Evolutionary conservation across 1,140 invertebrate genomes (phyloP).

Genomic region (Diabrotica undecimpunctata): DNA sequence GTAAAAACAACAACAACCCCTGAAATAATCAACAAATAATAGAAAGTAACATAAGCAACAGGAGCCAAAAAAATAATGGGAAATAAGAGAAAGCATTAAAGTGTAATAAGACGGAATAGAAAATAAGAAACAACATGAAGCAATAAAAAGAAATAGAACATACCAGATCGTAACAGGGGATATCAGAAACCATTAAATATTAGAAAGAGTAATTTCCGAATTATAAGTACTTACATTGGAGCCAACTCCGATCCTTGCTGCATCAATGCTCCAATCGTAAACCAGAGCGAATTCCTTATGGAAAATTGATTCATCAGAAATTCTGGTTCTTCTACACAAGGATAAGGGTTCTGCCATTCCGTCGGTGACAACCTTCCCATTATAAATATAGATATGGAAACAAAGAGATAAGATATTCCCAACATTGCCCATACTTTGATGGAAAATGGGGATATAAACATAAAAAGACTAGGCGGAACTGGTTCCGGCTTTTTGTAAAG

Average conservation of each 20-base stretch:
- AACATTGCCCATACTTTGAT: conserved; percentile 76
- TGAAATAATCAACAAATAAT: no score
- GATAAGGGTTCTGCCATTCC: conserved; percentile 75
- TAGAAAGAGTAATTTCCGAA: background rate
- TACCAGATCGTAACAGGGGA: no score
- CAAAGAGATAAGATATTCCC: conserved; percentile 65
- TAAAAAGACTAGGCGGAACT: conserved; percentile 69
- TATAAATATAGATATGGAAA: conserved; percentile 70
- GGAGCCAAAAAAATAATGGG: no score
- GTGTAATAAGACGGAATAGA: no score
- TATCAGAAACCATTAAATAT: no score
- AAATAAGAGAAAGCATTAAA: no score
- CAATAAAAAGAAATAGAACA: no score
- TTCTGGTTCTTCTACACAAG: conserved; percentile 65
- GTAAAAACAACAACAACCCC: no score
- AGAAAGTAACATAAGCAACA: no score
- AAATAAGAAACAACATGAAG: no score
- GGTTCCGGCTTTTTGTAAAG: conserved; percentile 69
- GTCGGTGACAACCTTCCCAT: conserved; percentile 69
- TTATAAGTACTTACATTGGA: conserved; percentile 54
- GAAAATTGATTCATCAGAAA: conserved; percentile 67
- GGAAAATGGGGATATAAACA: conserved; percentile 76
- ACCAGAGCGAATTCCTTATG: conserved; percentile 58
- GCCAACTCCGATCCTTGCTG: conserved; percentile 85
- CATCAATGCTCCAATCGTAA: conserved; percentile 63